A percentile compares a stretch with the other conserved stretches of the same genome.
Evolutionary conservation across 2,113 vertebrate species (phyloP).

Genomic region (Gobius niger): DNA sequence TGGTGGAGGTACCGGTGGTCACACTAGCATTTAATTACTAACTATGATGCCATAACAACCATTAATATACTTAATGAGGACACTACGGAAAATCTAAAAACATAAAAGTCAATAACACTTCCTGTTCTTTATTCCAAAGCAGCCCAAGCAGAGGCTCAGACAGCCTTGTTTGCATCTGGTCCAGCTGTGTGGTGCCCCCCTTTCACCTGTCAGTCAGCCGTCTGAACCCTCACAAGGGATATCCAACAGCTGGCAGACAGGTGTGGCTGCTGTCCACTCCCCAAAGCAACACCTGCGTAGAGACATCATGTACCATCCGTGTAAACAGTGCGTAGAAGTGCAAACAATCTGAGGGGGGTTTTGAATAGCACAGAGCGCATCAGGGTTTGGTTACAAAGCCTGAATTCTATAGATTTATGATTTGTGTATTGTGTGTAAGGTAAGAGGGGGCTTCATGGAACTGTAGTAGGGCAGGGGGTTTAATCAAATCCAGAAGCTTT

Average conservation of each 20-base stretch:
- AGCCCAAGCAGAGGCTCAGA: conserved; percentile 19
- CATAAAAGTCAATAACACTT: conserved; percentile 32
- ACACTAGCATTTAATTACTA: too few relatives aligned
- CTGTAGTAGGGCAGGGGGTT: conserved; percentile 45
- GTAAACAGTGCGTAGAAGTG: conserved; percentile 16
- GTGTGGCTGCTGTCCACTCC: conserved; percentile 58
- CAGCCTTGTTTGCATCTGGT: conserved; percentile 61
- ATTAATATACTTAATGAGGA: too few relatives aligned
- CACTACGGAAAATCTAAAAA: too few relatives aligned
- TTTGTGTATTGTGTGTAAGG: conserved; percentile 31
- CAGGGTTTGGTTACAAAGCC: conserved; percentile 25
- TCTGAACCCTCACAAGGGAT: conserved; percentile 61
- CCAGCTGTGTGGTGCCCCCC: conserved; percentile 70
- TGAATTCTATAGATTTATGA: conserved; percentile 32
- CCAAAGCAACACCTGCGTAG: conserved; percentile 50
- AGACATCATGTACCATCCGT: conserved; percentile 12
- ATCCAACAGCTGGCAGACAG: conserved; percentile 72
- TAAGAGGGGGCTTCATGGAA: conserved; percentile 27
- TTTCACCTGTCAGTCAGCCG: conserved; percentile 73
- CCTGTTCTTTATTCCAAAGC: conserved; percentile 37
- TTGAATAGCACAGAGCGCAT: conserved; percentile 17
- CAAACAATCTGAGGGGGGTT: conserved; percentile 12
- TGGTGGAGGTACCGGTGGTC: too few relatives aligned
- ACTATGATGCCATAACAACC: too few relatives aligned
- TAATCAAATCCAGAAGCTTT: conserved; percentile 74